Conservation (phyloP, 2,797 vertebrate species). For the Erethizon dorsatum region DNA sequence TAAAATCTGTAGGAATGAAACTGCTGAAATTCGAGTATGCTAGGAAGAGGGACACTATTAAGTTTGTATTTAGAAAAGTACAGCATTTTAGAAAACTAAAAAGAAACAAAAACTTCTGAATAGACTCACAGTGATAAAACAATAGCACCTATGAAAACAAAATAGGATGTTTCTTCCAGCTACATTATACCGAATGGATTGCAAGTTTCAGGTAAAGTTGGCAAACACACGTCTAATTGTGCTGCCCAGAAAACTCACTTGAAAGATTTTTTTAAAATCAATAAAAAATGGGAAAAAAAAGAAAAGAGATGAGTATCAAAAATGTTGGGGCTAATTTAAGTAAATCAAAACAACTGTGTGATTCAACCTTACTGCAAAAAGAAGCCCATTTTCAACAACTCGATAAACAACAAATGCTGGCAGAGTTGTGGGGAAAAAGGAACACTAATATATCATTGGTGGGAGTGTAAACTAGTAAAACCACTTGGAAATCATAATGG, state of each 20-base stretch:
- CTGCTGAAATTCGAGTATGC: not conserved
- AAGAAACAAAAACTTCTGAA: not conserved
- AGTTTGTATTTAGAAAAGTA: constrained; percentile 23
- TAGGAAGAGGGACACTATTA: not conserved
- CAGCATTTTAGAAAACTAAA: not conserved
- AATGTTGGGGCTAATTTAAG: not conserved
- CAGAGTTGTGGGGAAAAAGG: not conserved
- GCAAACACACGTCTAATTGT: not conserved
- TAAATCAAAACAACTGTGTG: not conserved
- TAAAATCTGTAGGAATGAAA: not conserved
- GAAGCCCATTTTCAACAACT: not conserved
- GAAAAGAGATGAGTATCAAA: not conserved
- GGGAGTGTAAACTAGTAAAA: not conserved
- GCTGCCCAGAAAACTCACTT: not conserved
- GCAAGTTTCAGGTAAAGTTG: not conserved
- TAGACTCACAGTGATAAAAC: not conserved
- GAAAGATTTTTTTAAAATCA: not conserved
- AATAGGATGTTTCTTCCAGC: not conserved
- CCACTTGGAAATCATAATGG: too few species aligned
- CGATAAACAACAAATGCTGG: not conserved
- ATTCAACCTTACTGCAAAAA: not conserved
- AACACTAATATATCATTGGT: not conserved
- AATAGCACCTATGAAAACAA: not conserved
- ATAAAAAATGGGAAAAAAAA: not conserved
- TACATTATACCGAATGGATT: not conserved